Base-by-base conservation (phyloP, 2,113 vertebrate species). In the Tauraco erythrolophus region DNA sequence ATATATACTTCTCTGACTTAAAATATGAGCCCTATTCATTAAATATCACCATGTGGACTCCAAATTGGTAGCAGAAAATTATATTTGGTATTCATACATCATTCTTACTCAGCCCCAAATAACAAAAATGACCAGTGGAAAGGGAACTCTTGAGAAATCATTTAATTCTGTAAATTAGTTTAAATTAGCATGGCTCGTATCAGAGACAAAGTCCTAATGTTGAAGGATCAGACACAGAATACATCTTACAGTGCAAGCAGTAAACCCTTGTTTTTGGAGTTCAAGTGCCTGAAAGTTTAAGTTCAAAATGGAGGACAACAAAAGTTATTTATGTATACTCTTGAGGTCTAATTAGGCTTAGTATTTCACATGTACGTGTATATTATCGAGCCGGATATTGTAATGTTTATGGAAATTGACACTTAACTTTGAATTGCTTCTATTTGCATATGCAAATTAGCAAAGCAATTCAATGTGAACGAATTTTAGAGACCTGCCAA, bases 361-460 rank as follows among this genome's bases (percentile, higher is more conserved):
- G 79, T 72, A 64, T 95, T 97, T 95, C 91, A 87, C 60, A 53
- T 70, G 76, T 82, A 75, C 22, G 2, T 72, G 79, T 88, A 76
- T 86, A 66, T 93, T 97, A 89, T 90, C 94, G 83, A 95, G 91
- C 31, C 4, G 12, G 84, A 95, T 97, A 97, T 94, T 89, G 84
- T 94, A 94, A 93, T 91, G 82, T 90, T 95, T 95, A 93, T 98
- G 97, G 96, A 97, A 98, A 98, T 94, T 90, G 94, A 96, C 92
- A 97, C 95, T 97, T 96, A 96, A 90, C 68, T 92, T 96, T 83
- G 93, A 98, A 96, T 98, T 95, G 95, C 83, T 94, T 91, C 79
- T 77, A 95, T 97, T 97, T 96, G 71, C 89, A 96, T 97, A 95
- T 97, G 95, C 82, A 97, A 82, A 96, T 97, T 64, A 94, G 84